Evolutionary conservation across 2,797 vertebrate species (phyloP).

Genomic region (Morus bassanus): DNA sequence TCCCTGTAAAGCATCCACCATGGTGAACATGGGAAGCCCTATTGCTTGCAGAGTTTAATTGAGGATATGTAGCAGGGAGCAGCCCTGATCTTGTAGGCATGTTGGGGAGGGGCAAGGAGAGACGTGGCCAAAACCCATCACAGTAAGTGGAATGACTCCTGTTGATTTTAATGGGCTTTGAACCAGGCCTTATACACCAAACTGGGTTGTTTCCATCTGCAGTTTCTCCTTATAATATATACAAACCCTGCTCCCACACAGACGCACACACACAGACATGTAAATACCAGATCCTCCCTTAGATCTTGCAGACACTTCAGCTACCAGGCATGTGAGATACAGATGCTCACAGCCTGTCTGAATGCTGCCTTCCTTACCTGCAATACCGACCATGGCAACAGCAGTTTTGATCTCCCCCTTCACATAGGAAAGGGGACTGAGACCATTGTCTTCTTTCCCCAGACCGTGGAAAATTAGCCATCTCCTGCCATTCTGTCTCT

Average conservation of each 20-base stretch:
- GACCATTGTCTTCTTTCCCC: neutral
- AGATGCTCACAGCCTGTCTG: neutral
- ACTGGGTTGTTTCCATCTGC: neutral
- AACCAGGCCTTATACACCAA: neutral
- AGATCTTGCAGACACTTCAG: neutral
- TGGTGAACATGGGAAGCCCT: neutral
- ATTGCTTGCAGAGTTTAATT: neutral
- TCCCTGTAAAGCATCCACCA: neutral
- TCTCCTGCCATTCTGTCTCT: neutral
- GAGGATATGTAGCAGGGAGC: neutral
- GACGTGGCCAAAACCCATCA: neutral
- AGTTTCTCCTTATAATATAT: neutral
- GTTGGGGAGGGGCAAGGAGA: neutral
- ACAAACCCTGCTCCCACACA: conserved; percentile 2
- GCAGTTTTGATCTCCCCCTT: neutral
- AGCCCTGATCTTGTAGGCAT: neutral
- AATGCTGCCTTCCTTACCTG: neutral
- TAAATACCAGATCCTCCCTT: neutral
- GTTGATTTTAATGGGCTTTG: neutral
- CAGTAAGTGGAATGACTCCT: neutral
- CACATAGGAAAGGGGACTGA: neutral
- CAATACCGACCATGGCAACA: neutral
- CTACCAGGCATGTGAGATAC: neutral
- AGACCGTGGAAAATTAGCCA: neutral
- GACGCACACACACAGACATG: rapidly evolving